These are phyloP conservation scores for Drosophila buzzatii DNA, from an alignment of 2,888 invertebrate species.

Conservation along the genomic window DNA sequence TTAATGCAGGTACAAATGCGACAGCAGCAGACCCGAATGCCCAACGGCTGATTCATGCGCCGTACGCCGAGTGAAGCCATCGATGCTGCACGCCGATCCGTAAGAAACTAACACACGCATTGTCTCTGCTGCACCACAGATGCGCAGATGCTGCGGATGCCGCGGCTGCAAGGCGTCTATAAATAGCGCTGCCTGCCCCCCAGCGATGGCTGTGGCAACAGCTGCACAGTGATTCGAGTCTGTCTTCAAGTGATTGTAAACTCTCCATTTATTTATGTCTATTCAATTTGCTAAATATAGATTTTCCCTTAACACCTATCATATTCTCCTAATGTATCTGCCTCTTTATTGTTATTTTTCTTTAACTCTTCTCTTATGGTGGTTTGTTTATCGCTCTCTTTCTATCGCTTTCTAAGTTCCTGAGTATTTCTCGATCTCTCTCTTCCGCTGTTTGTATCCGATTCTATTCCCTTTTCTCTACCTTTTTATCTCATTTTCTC, in stretches of 20 bases:
- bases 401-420: neutral
- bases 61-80: conserved; percentile 81
- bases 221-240: conserved; percentile 10
- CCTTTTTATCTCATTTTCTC: no score
- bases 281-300: neutral
- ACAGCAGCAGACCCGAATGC: conserved; percentile 91
- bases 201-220: conserved; percentile 15
- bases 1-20: conserved; percentile 92
- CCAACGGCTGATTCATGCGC: conserved; percentile 83
- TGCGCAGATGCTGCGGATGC: conserved; percentile 16
- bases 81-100: neutral
- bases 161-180: conserved; percentile 24
- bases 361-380: neutral
- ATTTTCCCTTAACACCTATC: neutral
- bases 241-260: neutral
- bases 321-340: neutral
- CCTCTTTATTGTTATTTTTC: neutral
- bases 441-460: no score
- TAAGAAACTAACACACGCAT: conserved; percentile 6
- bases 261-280: neutral
- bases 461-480: no score
- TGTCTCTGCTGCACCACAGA: neutral
- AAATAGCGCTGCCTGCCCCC: conserved; percentile 48
- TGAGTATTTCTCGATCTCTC: no score
- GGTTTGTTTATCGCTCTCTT: neutral